Base-by-base conservation (phyloP, 2,888 invertebrate genomes). In the Dolichomitus sp. region DNA sequence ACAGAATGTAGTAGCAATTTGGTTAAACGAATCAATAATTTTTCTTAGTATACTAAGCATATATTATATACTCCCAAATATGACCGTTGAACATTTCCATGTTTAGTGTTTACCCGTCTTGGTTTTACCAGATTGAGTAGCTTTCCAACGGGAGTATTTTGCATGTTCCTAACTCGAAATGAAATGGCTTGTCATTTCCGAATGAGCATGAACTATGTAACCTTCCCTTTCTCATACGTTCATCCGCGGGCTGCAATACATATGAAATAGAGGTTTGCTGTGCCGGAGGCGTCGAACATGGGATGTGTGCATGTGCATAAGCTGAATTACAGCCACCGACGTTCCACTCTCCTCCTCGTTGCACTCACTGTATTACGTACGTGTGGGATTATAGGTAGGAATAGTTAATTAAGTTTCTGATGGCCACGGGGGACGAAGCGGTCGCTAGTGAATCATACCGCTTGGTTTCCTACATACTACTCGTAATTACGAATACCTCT, bases 391-490 rank as follows among this genome's bases (percentile, higher is more conserved):
- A 89, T 89, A 83, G 86, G 84, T 76, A 79, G 88, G 90, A 89
- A 90, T 91, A 89, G 90, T 92, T 92, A 91, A 92, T 91, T 91
- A 90, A 91, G 90, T 91, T 91, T 90, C 88, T 84, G 87, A 86
- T 86, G 87, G 89, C 85, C 90, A 87, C 87, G 79, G 83, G 90
- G 89, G 88, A 90, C 73, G 87, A 87, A 86, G 87, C 85, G 87
- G 85, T 84, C 85, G 85, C 86, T 80, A 85, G 86, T 88, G 89
- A 91, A 90, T 91, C 89, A 90, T 89, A 88, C 88, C 84, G 73
- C 79, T 76, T 83, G 84, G 84, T 63, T 69, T 80, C 83, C 74
- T 85, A 86, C 84, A 81, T 85, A 82, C 85, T 70, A 77, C 75
- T 68, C 88, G 90, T 90, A 90, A 91, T 91, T 91, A 89, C 89